These are phyloP conservation scores for Pontoporia blainvillei DNA, from an alignment of 2,113 vertebrate species.

Conservation along the genomic window DNA sequence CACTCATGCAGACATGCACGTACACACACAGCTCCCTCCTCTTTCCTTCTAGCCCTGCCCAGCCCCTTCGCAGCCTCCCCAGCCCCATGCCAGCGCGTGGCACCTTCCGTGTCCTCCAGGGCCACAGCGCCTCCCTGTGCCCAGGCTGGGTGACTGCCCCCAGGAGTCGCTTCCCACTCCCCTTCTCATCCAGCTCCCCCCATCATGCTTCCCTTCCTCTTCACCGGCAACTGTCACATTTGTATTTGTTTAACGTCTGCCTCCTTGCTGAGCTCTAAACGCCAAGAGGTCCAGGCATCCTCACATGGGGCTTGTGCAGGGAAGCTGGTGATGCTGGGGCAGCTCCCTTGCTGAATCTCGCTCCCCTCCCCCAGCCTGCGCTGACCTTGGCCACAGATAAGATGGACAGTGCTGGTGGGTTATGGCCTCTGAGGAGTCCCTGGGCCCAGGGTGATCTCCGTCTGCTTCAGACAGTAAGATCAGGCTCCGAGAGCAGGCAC, in stretches of 20 bases:
- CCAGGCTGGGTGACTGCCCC: background rate
- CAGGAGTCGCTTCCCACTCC: accelerated
- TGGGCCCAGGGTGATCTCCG: background rate
- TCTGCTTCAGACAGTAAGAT: background rate
- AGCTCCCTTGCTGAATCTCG: accelerated
- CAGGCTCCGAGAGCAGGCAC: background rate
- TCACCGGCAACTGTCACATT: background rate
- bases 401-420: no score
- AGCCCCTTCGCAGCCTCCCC: background rate
- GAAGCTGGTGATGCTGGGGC: accelerated
- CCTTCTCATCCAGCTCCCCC: background rate
- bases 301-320: accelerated
- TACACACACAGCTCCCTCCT: background rate
- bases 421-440: background rate
- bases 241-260: background rate
- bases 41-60: background rate
- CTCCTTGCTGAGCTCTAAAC: background rate
- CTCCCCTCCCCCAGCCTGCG: background rate
- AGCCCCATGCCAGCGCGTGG: accelerated
- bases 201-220: background rate
- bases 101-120: background rate
- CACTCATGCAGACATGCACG: no score
- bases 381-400: accelerated
- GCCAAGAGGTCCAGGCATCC: no score
- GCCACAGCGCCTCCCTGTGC: background rate